These are phyloP conservation scores for Pantala flavescens DNA, from an alignment of 1,140 invertebrate species.

Conservation along the genomic window DNA sequence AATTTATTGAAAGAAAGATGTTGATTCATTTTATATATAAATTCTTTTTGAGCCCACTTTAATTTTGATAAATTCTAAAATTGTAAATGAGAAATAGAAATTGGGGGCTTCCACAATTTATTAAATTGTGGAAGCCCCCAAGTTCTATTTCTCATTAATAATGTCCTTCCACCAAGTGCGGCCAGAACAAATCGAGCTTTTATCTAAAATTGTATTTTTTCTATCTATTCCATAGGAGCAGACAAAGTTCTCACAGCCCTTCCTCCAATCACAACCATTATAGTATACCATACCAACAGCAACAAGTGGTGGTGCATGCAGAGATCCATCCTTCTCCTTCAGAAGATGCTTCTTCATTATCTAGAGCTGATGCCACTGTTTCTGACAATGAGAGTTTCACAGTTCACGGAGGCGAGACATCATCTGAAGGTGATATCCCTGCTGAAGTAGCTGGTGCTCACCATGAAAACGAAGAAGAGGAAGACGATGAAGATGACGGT, in stretches of 20 bases:
- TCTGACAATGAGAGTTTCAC: slow-evolving; percentile 33
- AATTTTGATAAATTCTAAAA: too few relatives aligned
- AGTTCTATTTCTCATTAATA: too few relatives aligned
- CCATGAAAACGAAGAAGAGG: background rate
- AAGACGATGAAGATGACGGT: background rate
- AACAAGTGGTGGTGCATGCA: slow-evolving; percentile 21
- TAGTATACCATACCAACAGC: background rate
- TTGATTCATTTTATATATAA: too few relatives aligned
- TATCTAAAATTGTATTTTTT: too few relatives aligned
- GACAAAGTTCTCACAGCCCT: background rate
- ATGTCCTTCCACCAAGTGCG: too few relatives aligned
- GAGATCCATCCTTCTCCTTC: slow-evolving; percentile 20
- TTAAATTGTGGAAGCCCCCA: too few relatives aligned
- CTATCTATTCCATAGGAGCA: background rate
- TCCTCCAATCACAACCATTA: background rate
- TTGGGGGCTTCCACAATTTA: too few relatives aligned
- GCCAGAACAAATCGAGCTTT: too few relatives aligned
- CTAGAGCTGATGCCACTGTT: slow-evolving; percentile 28
- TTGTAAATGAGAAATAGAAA: too few relatives aligned
- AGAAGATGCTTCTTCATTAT: slow-evolving; percentile 10
- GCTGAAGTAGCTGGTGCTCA: background rate
- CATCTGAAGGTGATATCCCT: slow-evolving; percentile 11
- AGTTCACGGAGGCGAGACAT: slow-evolving; percentile 24
- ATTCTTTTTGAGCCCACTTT: too few relatives aligned
- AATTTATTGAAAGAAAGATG: too few relatives aligned